A percentile compares a stretch with the other conserved stretches of the same genome.
Conservation (phyloP, 2,113 vertebrate genomes). For the Pteruthius melanotis region DNA sequence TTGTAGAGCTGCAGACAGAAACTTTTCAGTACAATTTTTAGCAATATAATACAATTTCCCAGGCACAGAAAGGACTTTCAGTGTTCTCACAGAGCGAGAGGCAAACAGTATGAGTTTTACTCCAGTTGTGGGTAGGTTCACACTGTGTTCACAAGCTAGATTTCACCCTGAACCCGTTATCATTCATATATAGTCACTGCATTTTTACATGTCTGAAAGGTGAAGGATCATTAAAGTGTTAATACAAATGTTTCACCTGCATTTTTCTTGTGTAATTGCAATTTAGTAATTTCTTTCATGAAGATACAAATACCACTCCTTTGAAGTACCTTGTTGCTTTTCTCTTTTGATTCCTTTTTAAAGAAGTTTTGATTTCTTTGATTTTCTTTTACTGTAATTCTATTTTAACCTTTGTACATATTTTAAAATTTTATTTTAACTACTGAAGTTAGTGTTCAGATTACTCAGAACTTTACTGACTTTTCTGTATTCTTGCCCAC, state of each 20-base stretch:
- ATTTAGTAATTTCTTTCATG: background rate
- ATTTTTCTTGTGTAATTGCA: background rate
- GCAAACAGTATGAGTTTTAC: background rate
- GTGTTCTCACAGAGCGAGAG: background rate
- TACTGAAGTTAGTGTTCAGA: background rate
- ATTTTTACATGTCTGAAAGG: background rate
- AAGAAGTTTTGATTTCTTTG: too few species aligned
- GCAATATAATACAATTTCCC: background rate
- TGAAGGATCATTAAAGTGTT: background rate
- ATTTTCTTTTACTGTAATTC: background rate
- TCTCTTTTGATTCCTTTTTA: background rate
- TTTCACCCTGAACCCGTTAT: background rate
- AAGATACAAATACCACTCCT: background rate
- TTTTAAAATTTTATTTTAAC: background rate
- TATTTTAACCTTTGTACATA: background rate
- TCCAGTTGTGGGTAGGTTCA: background rate
- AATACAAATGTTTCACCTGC: background rate
- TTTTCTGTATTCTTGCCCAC: background rate
- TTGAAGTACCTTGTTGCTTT: background rate
- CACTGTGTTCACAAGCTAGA: background rate
- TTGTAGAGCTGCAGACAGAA: background rate
- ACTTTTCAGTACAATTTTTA: background rate
- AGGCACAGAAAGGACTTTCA: background rate
- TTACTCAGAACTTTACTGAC: background rate
- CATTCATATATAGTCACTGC: background rate